Evolutionary conservation across 2,888 invertebrate species (phyloP).

Genomic region (Osmoderma eremita): DNA sequence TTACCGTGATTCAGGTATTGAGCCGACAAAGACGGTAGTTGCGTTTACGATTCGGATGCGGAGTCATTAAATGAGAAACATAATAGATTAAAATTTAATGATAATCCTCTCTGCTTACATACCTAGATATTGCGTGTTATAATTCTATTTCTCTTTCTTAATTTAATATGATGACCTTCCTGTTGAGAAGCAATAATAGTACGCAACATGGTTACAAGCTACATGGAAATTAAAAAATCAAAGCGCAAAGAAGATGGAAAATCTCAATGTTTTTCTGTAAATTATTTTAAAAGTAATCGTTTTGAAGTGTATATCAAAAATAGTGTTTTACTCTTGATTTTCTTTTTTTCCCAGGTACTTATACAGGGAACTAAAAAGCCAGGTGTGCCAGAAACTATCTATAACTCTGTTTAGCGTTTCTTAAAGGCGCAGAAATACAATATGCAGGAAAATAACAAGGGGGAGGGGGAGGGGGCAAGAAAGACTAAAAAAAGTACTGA

Average conservation of each 20-base stretch:
- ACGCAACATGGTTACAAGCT: too few relatives aligned
- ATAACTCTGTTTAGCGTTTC: neutral
- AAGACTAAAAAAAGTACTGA: constrained; percentile 4
- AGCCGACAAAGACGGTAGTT: too few relatives aligned
- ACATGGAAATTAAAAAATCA: constrained; percentile 2
- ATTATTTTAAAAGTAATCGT: neutral
- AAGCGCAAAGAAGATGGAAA: neutral
- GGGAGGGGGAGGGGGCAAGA: neutral
- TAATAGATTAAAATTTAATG: too few relatives aligned
- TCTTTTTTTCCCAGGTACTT: too few relatives aligned
- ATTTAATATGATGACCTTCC: too few relatives aligned
- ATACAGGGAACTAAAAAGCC: neutral
- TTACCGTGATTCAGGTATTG: too few relatives aligned
- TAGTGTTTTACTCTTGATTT: neutral
- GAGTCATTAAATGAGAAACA: too few relatives aligned
- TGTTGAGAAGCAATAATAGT: too few relatives aligned
- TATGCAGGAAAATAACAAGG: neutral
- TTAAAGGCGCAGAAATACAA: neutral
- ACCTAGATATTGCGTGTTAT: too few relatives aligned
- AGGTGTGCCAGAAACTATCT: constrained; percentile 2
- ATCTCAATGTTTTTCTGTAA: neutral
- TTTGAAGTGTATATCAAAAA: neutral
- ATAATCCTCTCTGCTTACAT: too few relatives aligned
- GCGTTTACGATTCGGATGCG: too few relatives aligned
- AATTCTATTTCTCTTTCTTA: too few relatives aligned